Evolutionary conservation across 2,797 vertebrate species (phyloP).

Genomic region (Aplochiton taeniatus): DNA sequence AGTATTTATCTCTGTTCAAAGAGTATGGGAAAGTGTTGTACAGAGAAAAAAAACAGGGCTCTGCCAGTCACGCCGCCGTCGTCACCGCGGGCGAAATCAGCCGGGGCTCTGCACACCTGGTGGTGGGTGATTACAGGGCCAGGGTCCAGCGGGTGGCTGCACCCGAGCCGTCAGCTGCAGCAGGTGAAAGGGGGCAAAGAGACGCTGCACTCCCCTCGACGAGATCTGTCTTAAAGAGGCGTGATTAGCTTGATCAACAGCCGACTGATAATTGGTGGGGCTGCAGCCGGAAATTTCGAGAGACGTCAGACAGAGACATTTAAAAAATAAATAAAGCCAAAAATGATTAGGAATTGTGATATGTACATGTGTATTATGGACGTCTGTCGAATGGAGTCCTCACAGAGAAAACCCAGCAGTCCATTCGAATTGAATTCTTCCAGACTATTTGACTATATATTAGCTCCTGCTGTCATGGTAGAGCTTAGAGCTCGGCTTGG

Average conservation of each 20-base stretch:
- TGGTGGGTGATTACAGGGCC: background rate
- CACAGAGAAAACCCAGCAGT: background rate
- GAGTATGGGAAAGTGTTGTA: constrained; percentile 30
- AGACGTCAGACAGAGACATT: too few relatives aligned
- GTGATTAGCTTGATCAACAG: background rate
- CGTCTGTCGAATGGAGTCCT: background rate
- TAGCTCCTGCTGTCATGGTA: background rate
- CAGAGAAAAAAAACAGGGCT: constrained; percentile 8
- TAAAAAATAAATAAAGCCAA: too few relatives aligned
- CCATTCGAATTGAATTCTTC: constrained; percentile 9
- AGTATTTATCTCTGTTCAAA: constrained; percentile 51
- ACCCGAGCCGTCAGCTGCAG: background rate
- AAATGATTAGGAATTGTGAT: too few relatives aligned
- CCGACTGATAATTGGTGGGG: background rate
- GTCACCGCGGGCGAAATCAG: constrained; percentile 17
- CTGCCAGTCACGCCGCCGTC: constrained; percentile 8
- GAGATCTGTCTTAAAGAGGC: background rate
- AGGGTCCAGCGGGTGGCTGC: background rate
- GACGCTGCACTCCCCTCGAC: too few relatives aligned
- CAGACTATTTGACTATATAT: constrained; percentile 16
- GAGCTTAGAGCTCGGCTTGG: background rate
- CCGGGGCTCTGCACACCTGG: background rate
- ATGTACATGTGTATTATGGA: background rate
- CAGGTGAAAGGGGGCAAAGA: background rate
- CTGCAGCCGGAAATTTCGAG: too few relatives aligned